Evolutionary conservation across 2,113 vertebrate species (phyloP).

Genomic region (Pyrgilauda ruficollis): DNA sequence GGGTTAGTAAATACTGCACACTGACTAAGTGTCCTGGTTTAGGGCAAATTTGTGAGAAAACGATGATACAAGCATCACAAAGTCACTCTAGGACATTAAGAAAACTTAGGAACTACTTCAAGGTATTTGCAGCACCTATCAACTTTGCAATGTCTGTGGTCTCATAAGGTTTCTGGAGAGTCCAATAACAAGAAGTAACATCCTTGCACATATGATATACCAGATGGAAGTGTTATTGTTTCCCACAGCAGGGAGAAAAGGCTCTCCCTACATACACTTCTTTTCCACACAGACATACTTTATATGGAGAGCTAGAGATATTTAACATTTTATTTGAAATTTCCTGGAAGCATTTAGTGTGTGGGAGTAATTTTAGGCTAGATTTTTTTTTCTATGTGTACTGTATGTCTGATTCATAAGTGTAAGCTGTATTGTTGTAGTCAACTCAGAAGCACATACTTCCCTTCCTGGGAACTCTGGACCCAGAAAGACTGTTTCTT

Average conservation of each 20-base stretch:
- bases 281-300: background rate
- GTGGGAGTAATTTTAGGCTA: background rate
- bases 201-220: background rate
- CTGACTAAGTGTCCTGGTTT: background rate
- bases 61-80: rapidly evolving
- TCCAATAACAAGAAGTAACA: background rate
- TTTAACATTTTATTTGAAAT: background rate
- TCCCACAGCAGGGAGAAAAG: background rate
- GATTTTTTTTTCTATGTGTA: background rate
- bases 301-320: background rate
- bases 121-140: background rate
- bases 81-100: background rate
- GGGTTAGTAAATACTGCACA: background rate
- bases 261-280: background rate
- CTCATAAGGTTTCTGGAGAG: background rate
- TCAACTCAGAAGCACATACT: background rate
- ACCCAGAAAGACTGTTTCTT: background rate
- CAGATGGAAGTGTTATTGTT: background rate
- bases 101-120: background rate
- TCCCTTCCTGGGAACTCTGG: background rate
- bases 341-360: background rate
- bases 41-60: background rate
- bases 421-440: background rate
- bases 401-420: background rate
- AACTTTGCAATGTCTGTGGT: background rate